These are phyloP conservation scores for Drosophila histrio DNA, from an alignment of 2,888 invertebrate species.

Conservation along the genomic window DNA sequence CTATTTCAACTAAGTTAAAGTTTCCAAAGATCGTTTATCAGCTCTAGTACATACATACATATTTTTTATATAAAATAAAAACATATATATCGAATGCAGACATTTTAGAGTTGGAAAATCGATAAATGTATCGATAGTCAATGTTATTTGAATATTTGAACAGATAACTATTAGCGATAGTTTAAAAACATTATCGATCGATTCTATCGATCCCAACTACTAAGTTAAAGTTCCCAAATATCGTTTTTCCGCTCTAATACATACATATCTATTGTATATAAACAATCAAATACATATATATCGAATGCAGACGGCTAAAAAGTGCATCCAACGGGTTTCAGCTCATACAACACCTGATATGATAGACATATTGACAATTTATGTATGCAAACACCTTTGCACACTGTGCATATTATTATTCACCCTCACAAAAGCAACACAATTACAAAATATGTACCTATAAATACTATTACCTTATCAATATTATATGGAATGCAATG, in stretches of 20 bases:
- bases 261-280: constrained; percentile 31
- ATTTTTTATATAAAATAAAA: no score
- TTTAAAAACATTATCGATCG: not conserved
- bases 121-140: not conserved
- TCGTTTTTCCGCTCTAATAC: constrained; percentile 35
- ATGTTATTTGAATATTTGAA: not conserved
- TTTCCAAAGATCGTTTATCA: not conserved
- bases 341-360: constrained; percentile 41
- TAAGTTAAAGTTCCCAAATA: no score
- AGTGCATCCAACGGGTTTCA: constrained; percentile 41
- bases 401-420: constrained; percentile 41
- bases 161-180: not conserved
- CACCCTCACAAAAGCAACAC: constrained; percentile 34
- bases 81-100: not conserved
- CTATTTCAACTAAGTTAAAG: not conserved
- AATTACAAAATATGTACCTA: constrained; percentile 21
- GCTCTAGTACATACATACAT: no score
- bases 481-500: constrained; percentile 53
- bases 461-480: constrained; percentile 27
- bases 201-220: not conserved
- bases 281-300: not conserved
- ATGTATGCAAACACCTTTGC: constrained; percentile 47
- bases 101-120: constrained; percentile 33
- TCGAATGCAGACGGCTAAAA: constrained; percentile 4
- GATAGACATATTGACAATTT: constrained; percentile 23